Evolutionary conservation across 2,797 vertebrate genomes (phyloP), one percentile per base, ranked within the genome.

Genomic region (Polyboroides typus): DNA sequence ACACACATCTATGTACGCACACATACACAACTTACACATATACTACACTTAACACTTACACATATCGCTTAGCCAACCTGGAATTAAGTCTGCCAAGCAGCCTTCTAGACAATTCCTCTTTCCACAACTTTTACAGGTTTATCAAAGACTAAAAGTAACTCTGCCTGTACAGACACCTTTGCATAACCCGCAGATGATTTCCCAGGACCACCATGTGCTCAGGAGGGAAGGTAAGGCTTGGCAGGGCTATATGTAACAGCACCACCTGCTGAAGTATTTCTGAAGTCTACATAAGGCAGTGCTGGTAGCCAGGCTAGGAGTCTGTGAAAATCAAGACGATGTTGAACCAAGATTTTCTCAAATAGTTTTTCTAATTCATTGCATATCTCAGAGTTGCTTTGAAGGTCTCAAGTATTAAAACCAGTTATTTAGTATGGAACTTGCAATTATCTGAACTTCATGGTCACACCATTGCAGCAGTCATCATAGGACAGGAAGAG

Each of bases 231-330:
- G 36, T 33, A 47, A 64, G 36, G 13, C 22, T 75, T n/a, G 53
- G 68, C 52, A 62, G 86, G 96, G 88, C 81, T 81, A 55, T 59
- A 81, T 90, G 73, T 89, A 84, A 96, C 80, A 97, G 96, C 96
- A 94, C 96, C 95, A 96, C 76, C 96, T 96, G 96, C 66, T 94
- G 96, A 95, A 90, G 86, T 72, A 80, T 38, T 62, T 64, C 31
- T 79, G 19, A 85, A 89, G 52, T 81, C 48, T 88, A 26, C 6
- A 2, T 10, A 45, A 60, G 18, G 68, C 26, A 47, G 16, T 40
- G 22, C 15, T 8, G 31, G 50, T 18, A 62, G 76, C 40, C 20
- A 66, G n/a, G 38, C 9, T 79, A 58, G 18, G 3, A 23, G 34
- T 3, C 63, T 59, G 18, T 47, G 14, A 44, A 87, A 80, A 80